phyloP scores from a whole-genome alignment of 2,888 invertebrate genomes.

The Heteropelma amictum region DNA sequence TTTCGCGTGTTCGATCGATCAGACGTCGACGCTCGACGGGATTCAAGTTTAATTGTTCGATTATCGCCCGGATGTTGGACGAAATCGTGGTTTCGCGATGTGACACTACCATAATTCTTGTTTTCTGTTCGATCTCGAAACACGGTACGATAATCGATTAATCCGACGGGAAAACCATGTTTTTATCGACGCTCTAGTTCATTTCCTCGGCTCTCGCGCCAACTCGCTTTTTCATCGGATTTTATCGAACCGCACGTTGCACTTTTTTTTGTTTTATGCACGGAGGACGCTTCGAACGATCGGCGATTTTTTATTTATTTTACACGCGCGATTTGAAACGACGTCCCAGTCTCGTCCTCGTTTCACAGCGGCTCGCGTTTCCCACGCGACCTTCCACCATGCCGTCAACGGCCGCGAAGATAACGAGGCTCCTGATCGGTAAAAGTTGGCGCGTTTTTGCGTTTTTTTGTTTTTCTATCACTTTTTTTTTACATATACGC shows the following conservation, averaged over 20 bases:
- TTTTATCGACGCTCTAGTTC: neutral
- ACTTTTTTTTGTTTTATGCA: neutral
- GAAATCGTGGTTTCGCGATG: constrained; percentile 73
- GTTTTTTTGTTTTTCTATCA: neutral
- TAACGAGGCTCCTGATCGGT: constrained; percentile 41
- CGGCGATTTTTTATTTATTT: neutral
- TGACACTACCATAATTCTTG: constrained; percentile 71
- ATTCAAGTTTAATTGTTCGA: constrained; percentile 75
- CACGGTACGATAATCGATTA: neutral
- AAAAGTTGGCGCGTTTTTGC: neutral
- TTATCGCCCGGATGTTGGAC: constrained; percentile 75
- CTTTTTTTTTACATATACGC: neutral
- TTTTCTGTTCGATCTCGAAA: neutral
- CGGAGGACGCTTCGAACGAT: neutral
- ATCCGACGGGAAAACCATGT: constrained; percentile 8
- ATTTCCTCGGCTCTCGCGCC: neutral
- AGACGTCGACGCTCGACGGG: constrained; percentile 71
- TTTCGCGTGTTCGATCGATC: constrained; percentile 67
- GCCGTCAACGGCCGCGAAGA: constrained; percentile 41
- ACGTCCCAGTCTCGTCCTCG: constrained; percentile 68
- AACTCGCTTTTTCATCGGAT: neutral
- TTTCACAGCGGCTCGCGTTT: constrained; percentile 65
- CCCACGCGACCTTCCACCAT: constrained; percentile 68
- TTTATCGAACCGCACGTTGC: neutral
- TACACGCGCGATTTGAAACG: neutral